Evolutionary conservation across 2,113 vertebrate species (phyloP).

Genomic region (Morone chrysops): DNA sequence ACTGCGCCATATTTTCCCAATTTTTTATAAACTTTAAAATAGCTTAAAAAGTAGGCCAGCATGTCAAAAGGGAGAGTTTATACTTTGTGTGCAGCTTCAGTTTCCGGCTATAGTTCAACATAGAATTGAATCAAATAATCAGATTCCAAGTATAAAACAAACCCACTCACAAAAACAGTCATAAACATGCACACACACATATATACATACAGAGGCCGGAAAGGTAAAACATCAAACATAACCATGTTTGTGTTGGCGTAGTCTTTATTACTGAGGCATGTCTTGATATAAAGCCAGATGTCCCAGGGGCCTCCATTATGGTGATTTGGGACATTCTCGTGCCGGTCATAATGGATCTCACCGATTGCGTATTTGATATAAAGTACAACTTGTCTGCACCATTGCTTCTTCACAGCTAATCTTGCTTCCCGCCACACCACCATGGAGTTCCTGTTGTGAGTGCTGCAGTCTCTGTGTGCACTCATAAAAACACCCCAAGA

Average conservation of each 20-base stretch:
- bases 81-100: conserved; percentile 26
- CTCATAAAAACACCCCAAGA: conserved; percentile 4
- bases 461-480: not conserved
- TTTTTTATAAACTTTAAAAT: not conserved
- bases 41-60: conserved; percentile 45
- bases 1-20: too few species aligned
- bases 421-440: conserved; percentile 51
- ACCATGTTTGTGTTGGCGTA: conserved; percentile 55
- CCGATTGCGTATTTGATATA: conserved; percentile 32
- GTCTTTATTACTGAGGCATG: conserved; percentile 41
- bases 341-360: conserved; percentile 18
- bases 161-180: conserved; percentile 25
- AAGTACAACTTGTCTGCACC: conserved; percentile 24
- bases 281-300: conserved; percentile 48
- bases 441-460: conserved; percentile 45
- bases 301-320: conserved; percentile 53
- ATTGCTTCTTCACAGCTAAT: conserved; percentile 34
- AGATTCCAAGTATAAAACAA: conserved; percentile 56
- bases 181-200: conserved; percentile 11
- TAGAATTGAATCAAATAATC: conserved; percentile 61
- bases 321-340: conserved; percentile 46
- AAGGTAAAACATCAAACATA: conserved; percentile 66
- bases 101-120: conserved; percentile 43
- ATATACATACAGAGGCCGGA: conserved; percentile 31
- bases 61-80: conserved; percentile 42